Evolutionary conservation across 2,113 vertebrate genomes (phyloP).

Genomic region (Tragelaphus imberbis): DNA sequence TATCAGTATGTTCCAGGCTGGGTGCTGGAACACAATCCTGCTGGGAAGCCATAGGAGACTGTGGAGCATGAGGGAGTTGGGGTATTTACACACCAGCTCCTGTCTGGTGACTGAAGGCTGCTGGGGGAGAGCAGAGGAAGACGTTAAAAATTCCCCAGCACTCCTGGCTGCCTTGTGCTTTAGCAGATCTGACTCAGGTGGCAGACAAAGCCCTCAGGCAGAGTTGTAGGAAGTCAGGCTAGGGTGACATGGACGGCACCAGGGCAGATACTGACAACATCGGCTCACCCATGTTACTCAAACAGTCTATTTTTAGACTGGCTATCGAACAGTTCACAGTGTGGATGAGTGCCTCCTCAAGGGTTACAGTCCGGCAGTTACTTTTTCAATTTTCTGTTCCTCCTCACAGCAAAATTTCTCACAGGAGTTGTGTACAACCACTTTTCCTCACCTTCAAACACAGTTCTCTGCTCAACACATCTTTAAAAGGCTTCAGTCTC

Average conservation of each 20-base stretch:
- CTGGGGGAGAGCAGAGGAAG: accelerated
- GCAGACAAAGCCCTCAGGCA: background rate
- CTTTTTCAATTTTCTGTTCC: background rate
- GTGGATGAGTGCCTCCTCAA: background rate
- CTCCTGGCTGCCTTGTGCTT: background rate
- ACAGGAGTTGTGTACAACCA: background rate
- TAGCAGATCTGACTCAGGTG: accelerated
- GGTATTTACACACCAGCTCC: background rate
- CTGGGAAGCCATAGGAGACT: background rate
- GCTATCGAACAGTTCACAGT: background rate
- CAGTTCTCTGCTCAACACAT: background rate
- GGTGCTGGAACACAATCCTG: background rate
- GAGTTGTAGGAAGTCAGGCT: background rate
- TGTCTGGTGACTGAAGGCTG: too few species aligned
- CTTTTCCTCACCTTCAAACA: background rate
- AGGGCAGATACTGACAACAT: background rate
- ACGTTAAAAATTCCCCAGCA: accelerated
- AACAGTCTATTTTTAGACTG: background rate
- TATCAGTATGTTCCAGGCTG: background rate
- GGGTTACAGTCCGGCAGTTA: too few species aligned
- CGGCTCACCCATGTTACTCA: background rate
- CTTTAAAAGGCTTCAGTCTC: background rate
- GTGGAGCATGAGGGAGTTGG: accelerated
- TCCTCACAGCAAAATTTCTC: background rate
- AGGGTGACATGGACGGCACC: background rate